Conservation (phyloP, 1,140 invertebrate genomes). For the Pseudobourletiella spinata region DNA sequence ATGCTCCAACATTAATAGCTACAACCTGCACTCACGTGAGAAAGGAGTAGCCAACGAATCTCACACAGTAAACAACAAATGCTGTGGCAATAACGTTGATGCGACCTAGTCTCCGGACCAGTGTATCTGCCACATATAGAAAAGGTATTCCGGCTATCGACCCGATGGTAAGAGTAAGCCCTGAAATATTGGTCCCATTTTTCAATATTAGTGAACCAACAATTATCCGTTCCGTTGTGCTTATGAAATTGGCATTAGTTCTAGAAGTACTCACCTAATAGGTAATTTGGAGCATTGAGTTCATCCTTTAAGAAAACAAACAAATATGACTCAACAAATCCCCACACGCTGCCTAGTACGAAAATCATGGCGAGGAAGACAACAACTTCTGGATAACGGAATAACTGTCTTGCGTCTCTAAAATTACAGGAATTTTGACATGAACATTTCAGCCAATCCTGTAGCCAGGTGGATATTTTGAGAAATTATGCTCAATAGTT, state of each 20-base stretch:
- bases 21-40: too few species aligned
- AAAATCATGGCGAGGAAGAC: slow-evolving; percentile 67
- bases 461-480: too few species aligned
- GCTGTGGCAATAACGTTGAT: slow-evolving; percentile 71
- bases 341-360: slow-evolving; percentile 67
- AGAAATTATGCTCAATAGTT: too few species aligned
- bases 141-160: slow-evolving; percentile 71
- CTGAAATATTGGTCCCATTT: too few species aligned
- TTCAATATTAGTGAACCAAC: too few species aligned
- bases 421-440: too few species aligned
- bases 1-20: too few species aligned
- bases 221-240: too few species aligned
- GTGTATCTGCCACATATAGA: slow-evolving; percentile 65
- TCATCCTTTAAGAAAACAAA: slow-evolving; percentile 75
- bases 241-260: too few species aligned
- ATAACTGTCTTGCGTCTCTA: slow-evolving; percentile 14
- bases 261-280: slow-evolving; percentile 67
- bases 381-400: slow-evolving; percentile 52
- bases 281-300: slow-evolving; percentile 64
- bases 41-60: slow-evolving; percentile 71
- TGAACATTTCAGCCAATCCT: too few species aligned
- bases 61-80: slow-evolving; percentile 66
- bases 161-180: slow-evolving; percentile 70
- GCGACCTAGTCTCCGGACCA: slow-evolving; percentile 68
- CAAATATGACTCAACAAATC: slow-evolving; percentile 73